Percentiles rank a stretch among this genome's conserved stretches.
Conservation (phyloP, 2,888 invertebrate species). For the Notocelia uddmanniana region DNA sequence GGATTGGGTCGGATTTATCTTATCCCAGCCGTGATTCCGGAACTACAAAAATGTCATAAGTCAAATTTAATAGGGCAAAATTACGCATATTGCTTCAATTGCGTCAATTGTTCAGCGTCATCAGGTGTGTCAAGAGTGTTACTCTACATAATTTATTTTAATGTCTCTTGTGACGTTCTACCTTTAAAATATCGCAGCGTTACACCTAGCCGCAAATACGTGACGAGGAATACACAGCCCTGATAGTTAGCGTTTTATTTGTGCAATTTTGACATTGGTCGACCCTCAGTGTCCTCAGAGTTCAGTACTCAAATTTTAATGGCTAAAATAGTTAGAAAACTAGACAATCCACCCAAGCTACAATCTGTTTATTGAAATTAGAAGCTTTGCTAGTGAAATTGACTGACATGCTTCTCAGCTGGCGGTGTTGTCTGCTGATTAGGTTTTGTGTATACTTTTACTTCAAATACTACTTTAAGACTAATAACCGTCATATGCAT, state of each 20-base stretch:
- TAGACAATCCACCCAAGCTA: neutral
- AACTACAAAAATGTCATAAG: neutral
- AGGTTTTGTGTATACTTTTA: neutral
- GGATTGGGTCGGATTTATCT: constrained; percentile 41
- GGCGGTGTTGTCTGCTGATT: neutral
- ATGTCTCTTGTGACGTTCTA: constrained; percentile 9
- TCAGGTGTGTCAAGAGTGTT: neutral
- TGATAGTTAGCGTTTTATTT: constrained; percentile 28
- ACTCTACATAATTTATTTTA: constrained; percentile 4
- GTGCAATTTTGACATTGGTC: constrained; percentile 31
- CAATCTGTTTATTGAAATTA: neutral
- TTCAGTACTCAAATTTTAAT: neutral
- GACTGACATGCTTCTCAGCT: neutral
- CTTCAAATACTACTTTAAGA: neutral
- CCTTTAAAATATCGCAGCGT: neutral
- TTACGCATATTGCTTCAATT: neutral
- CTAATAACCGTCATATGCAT: too few relatives aligned
- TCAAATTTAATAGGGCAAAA: neutral
- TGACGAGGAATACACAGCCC: constrained; percentile 39
- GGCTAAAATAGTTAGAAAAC: neutral
- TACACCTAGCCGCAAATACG: constrained; percentile 37
- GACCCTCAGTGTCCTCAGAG: neutral
- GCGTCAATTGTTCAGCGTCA: too few relatives aligned
- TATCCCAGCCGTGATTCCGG: neutral
- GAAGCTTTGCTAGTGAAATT: neutral